Percentiles rank a stretch among this genome's conserved stretches.
These are phyloP conservation scores for Agrilus mali DNA, from an alignment of 2,888 invertebrate genomes.

Conservation along the genomic window DNA sequence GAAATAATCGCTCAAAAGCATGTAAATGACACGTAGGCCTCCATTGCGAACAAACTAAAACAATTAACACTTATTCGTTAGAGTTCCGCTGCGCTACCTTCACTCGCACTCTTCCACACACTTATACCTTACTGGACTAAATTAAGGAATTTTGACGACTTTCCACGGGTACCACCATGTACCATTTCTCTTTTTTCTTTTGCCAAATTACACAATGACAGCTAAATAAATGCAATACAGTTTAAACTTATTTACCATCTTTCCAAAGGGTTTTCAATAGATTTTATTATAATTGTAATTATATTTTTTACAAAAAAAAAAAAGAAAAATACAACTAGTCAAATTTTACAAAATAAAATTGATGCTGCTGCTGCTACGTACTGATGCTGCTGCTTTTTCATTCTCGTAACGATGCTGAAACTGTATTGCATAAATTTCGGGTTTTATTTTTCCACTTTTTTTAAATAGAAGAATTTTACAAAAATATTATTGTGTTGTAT, in stretches of 20 bases:
- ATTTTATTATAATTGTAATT: not conserved
- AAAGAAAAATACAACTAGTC: too few relatives aligned
- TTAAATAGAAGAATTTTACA: conserved; percentile 18
- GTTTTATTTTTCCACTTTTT: not conserved
- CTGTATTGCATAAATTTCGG: conserved; percentile 6
- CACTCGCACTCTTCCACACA: too few relatives aligned
- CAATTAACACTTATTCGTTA: too few relatives aligned
- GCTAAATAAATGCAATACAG: conserved; percentile 4
- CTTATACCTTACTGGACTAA: too few relatives aligned
- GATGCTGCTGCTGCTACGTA: too few relatives aligned
- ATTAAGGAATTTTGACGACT: conserved; percentile 4
- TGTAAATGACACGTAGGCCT: too few relatives aligned
- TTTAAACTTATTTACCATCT: conserved; percentile 1
- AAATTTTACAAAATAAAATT: too few relatives aligned
- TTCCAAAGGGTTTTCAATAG: not conserved
- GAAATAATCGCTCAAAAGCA: too few relatives aligned
- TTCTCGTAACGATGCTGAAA: not conserved
- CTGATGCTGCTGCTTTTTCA: too few relatives aligned
- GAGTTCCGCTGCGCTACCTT: too few relatives aligned
- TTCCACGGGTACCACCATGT: conserved; percentile 5
- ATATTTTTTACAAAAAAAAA: not conserved
- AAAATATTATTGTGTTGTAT: conserved; percentile 27
- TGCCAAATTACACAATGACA: conserved; percentile 3
- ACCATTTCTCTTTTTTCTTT: not conserved
- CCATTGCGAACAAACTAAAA: too few relatives aligned